Percentiles rank a stretch among this genome's conserved stretches.
These are phyloP conservation scores for Lucifuga dentata DNA, from an alignment of 2,113 vertebrate genomes.

Conservation along the genomic window DNA sequence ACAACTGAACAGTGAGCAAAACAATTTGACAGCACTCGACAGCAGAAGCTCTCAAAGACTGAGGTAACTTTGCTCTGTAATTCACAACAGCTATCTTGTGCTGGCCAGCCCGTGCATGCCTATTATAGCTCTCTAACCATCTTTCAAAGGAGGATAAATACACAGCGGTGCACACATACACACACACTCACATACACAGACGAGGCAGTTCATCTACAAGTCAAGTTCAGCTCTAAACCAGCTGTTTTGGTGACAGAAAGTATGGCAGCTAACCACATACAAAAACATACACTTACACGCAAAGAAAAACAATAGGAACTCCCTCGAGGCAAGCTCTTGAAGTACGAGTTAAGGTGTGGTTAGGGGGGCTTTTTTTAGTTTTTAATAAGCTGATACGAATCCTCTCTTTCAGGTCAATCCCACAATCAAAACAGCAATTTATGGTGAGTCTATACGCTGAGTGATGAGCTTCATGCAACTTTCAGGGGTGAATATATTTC, in stretches of 20 bases:
- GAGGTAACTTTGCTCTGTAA: constrained; percentile 74
- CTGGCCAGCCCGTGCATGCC: constrained; percentile 60
- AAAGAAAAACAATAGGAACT: constrained; percentile 60
- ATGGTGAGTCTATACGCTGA: neutral
- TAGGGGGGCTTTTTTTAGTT: constrained; percentile 39
- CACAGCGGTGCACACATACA: constrained; percentile 37
- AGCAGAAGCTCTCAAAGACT: constrained; percentile 62
- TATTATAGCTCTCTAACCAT: constrained; percentile 72
- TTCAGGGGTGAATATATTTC: constrained; percentile 26
- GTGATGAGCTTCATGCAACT: constrained; percentile 15
- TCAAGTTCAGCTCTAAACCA: constrained; percentile 63
- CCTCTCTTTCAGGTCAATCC: constrained; percentile 16
- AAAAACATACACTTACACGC: constrained; percentile 50
- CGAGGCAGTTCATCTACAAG: constrained; percentile 66
- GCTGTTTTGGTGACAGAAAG: constrained; percentile 48
- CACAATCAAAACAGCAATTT: constrained; percentile 33
- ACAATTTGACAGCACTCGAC: constrained; percentile 62
- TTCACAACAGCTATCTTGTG: constrained; percentile 70
- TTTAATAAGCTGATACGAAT: constrained; percentile 35
- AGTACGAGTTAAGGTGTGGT: constrained; percentile 44
- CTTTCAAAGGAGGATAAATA: constrained; percentile 71
- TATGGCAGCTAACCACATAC: constrained; percentile 46
- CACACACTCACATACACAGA: constrained; percentile 6
- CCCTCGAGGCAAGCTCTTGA: constrained; percentile 21
- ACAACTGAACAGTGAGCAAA: constrained; percentile 52